Conservation (phyloP, 2,888 invertebrate genomes). For the Pseudococcus jackbeardsleyi region DNA sequence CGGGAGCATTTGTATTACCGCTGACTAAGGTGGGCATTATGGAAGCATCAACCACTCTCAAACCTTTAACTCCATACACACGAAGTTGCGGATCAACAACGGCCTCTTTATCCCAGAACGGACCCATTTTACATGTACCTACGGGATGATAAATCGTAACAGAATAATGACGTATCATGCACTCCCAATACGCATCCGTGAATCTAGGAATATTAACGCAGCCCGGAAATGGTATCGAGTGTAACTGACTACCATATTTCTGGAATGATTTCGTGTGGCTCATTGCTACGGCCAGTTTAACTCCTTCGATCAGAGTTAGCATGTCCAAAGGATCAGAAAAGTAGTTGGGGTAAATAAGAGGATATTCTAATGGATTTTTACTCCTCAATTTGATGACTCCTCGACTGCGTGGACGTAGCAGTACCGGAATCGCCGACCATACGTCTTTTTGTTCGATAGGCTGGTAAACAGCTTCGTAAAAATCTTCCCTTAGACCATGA, state of each 20-base stretch:
- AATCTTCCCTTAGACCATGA: slow-evolving; percentile 81
- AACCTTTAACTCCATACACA: slow-evolving; percentile 84
- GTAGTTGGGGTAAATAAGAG: slow-evolving; percentile 93
- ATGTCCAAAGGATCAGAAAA: slow-evolving; percentile 85
- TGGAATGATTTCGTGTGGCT: slow-evolving; percentile 84
- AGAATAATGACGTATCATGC: slow-evolving; percentile 86
- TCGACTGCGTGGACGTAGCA: slow-evolving; percentile 83
- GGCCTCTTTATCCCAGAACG: slow-evolving; percentile 85
- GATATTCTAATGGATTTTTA: slow-evolving; percentile 88
- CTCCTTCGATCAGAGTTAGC: slow-evolving; percentile 85
- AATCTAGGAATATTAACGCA: slow-evolving; percentile 79
- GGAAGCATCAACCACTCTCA: slow-evolving; percentile 87
- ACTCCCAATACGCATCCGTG: slow-evolving; percentile 87
- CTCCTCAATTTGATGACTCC: slow-evolving; percentile 87
- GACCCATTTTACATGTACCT: slow-evolving; percentile 92
- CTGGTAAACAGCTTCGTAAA: slow-evolving; percentile 82
- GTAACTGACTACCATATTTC: slow-evolving; percentile 80
- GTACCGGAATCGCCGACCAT: slow-evolving; percentile 83
- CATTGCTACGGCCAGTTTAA: slow-evolving; percentile 85
- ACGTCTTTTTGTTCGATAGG: slow-evolving; percentile 83
- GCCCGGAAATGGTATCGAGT: slow-evolving; percentile 80
- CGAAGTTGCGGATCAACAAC: slow-evolving; percentile 85
- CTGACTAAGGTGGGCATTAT: slow-evolving; percentile 89
- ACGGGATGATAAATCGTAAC: slow-evolving; percentile 89
- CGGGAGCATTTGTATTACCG: slow-evolving; percentile 88